Conservation (phyloP, 1,140 invertebrate genomes). For the Ptiloglossa arizonensis region DNA sequence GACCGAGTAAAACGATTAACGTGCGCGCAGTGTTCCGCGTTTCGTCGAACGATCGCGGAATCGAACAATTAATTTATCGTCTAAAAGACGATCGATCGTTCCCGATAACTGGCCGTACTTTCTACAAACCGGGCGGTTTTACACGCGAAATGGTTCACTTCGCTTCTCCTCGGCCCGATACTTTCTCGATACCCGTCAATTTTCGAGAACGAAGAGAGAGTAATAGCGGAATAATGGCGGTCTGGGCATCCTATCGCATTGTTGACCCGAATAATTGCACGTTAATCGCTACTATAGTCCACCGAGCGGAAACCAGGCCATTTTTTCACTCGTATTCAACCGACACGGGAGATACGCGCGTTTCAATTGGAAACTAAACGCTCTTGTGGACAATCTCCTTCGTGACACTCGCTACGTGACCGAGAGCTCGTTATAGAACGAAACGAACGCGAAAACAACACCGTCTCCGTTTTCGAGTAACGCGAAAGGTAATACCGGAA, state of each 20-base stretch:
- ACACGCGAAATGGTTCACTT: not conserved
- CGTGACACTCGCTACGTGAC: not conserved
- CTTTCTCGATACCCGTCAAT: not conserved
- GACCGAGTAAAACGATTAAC: too few relatives aligned
- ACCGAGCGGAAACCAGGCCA: constrained; percentile 49
- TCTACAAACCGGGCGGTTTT: not conserved
- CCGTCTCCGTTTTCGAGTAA: too few relatives aligned
- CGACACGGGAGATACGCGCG: not conserved
- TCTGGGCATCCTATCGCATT: constrained; percentile 10
- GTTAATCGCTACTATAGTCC: constrained; percentile 31
- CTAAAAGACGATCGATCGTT: not conserved
- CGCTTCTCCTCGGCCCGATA: not conserved
- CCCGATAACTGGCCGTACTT: not conserved
- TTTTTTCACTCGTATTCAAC: constrained; percentile 40
- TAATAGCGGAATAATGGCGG: not conserved
- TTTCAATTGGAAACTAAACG: too few relatives aligned
- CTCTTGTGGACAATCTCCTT: constrained; percentile 4
- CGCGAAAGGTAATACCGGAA: constrained; percentile 17
- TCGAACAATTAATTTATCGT: constrained; percentile 5
- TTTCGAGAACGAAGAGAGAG: constrained; percentile 16
- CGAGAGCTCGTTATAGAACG: not conserved
- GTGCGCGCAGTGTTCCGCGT: too few relatives aligned
- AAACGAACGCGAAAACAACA: constrained; percentile 8
- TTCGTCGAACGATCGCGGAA: not conserved
- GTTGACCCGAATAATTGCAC: constrained; percentile 51